Conservation (phyloP, 1,140 invertebrate genomes). For the Zaprionus capensis region DNA sequence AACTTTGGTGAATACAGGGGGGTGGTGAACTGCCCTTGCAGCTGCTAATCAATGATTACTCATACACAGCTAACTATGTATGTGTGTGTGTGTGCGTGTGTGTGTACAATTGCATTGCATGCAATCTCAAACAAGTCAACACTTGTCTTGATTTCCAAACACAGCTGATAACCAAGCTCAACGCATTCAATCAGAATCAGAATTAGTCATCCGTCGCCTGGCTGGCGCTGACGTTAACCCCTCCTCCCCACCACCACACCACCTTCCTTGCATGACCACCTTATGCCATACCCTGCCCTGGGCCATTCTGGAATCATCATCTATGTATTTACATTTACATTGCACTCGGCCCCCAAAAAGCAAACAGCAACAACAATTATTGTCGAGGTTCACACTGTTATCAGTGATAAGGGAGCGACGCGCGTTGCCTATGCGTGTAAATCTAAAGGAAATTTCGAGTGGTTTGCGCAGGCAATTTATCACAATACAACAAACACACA, state of each 20-base stretch:
- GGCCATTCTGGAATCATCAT: neutral
- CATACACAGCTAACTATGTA: constrained; percentile 1
- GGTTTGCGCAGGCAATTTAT: constrained; percentile 31
- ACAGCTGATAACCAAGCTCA: constrained; percentile 65
- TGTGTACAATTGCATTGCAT: neutral
- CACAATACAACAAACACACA: constrained; percentile 12
- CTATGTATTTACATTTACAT: constrained; percentile 36
- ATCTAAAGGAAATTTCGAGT: constrained; percentile 42
- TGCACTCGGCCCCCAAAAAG: constrained; percentile 17
- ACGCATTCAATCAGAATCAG: constrained; percentile 31
- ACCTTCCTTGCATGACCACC: no score
- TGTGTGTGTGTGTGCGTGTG: neutral
- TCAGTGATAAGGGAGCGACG: constrained; percentile 28
- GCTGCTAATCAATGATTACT: constrained; percentile 35
- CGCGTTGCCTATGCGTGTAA: constrained; percentile 21
- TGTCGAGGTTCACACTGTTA: constrained; percentile 12
- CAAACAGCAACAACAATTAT: constrained; percentile 16
- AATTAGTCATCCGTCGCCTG: constrained; percentile 63
- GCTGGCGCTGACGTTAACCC: constrained; percentile 20
- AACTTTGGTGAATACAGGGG: neutral
- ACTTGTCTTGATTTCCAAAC: constrained; percentile 79
- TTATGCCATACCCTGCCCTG: no score
- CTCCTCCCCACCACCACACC: no score
- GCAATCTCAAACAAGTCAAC: constrained; percentile 60
- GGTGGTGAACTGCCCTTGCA: constrained; percentile 20